Conservation (phyloP, 2,888 invertebrate species). For the Cosmorhoe ocellata region DNA sequence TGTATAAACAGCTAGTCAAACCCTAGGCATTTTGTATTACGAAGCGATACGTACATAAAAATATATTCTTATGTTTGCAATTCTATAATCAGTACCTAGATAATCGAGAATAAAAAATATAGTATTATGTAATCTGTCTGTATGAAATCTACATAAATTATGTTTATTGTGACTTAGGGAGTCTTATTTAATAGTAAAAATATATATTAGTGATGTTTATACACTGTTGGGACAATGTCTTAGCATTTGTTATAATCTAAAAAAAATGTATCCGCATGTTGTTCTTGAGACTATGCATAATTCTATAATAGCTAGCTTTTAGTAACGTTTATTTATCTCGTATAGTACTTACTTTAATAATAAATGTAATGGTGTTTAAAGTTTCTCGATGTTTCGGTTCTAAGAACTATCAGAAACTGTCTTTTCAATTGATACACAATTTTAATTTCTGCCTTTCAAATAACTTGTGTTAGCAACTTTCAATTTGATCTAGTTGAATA, state of each 20-base stretch:
- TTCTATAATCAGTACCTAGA: constrained; percentile 2
- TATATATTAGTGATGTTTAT: constrained; percentile 43
- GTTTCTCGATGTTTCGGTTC: constrained; percentile 65
- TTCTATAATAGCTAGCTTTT: constrained; percentile 51
- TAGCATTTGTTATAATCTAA: constrained; percentile 45
- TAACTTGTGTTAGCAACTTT: constrained; percentile 28
- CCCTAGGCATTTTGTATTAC: constrained; percentile 48
- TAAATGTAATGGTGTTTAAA: constrained; percentile 50
- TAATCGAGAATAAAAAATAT: constrained; percentile 8
- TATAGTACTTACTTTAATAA: constrained; percentile 35
- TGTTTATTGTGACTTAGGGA: constrained; percentile 4
- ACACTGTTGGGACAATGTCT: constrained; percentile 39
- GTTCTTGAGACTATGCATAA: constrained; percentile 68
- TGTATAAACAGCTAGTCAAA: constrained; percentile 59
- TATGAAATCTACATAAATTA: constrained; percentile 19
- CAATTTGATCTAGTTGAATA: constrained; percentile 47
- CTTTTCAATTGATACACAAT: constrained; percentile 74
- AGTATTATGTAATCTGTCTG: constrained; percentile 12
- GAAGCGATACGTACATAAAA: constrained; percentile 31
- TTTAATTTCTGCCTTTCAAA: constrained; percentile 57
- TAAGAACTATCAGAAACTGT: constrained; percentile 65
- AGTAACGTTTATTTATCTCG: constrained; percentile 61
- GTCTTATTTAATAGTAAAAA: constrained; percentile 17
- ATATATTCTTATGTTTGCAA: constrained; percentile 17
- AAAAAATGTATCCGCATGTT: constrained; percentile 43